Percentiles rank a stretch among this genome's conserved stretches.
Conservation (phyloP, 2,113 vertebrate species). For the Zosterops hypoxanthus region DNA sequence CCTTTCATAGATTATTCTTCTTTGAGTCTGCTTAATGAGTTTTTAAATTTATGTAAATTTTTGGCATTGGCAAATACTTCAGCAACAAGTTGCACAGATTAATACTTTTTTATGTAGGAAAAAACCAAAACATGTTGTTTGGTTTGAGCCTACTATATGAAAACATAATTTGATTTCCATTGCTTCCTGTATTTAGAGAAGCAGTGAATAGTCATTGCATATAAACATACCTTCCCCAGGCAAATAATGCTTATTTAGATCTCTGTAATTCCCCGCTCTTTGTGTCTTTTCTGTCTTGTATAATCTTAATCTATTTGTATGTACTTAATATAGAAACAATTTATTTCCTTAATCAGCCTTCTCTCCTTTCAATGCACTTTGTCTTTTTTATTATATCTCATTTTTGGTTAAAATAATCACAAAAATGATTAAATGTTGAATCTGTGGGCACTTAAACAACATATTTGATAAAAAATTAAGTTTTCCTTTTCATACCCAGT, state of each 20-base stretch:
- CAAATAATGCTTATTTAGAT: neutral
- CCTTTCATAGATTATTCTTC: neutral
- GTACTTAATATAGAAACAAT: neutral
- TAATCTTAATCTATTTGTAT: neutral
- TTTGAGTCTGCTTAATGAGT: neutral
- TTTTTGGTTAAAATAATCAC: neutral
- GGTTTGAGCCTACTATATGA: neutral
- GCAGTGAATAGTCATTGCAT: neutral
- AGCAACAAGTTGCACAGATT: neutral
- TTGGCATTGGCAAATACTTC: neutral
- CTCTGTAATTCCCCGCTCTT: neutral
- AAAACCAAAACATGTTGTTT: neutral
- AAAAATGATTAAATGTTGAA: neutral
- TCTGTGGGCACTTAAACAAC: neutral
- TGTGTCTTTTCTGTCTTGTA: neutral
- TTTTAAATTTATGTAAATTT: neutral
- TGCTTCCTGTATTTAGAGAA: neutral
- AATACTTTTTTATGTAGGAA: neutral
- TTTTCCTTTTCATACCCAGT: neutral
- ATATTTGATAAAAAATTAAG: neutral
- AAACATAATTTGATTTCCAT: neutral
- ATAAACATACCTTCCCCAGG: neutral
- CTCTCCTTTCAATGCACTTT: neutral
- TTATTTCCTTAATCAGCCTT: neutral
- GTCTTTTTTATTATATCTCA: neutral